Conservation (phyloP, 2,888 invertebrate species). For the Xanthostigma xanthostigma region DNA sequence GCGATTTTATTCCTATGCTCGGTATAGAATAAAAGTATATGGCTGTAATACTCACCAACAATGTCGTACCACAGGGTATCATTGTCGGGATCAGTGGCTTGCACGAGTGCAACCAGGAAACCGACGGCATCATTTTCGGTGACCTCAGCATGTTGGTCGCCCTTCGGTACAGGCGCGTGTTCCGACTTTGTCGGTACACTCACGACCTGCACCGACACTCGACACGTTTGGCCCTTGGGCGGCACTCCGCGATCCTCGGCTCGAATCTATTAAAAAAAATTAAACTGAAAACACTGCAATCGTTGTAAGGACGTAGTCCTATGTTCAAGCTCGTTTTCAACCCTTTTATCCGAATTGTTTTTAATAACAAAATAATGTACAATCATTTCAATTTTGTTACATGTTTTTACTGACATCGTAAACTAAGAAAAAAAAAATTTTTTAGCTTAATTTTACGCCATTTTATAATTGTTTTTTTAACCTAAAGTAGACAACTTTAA, state of each 20-base stretch:
- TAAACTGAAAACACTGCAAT: constrained; percentile 2
- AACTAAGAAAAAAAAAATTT: too few species aligned
- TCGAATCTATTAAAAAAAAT: constrained; percentile 42
- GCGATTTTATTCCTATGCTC: too few species aligned
- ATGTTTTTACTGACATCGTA: too few species aligned
- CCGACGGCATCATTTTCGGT: constrained; percentile 81
- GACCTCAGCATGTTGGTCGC: constrained; percentile 52
- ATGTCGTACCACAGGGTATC: constrained; percentile 87
- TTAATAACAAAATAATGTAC: too few species aligned
- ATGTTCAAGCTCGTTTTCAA: too few species aligned
- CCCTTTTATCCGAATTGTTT: too few species aligned
- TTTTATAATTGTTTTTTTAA: too few species aligned
- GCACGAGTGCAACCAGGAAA: constrained; percentile 70
- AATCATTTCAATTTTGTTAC: too few species aligned
- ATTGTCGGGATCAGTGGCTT: constrained; percentile 73
- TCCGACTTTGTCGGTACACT: constrained; percentile 41
- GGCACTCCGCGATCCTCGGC: constrained; percentile 70
- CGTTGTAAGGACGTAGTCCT: too few species aligned
- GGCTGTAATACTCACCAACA: constrained; percentile 41
- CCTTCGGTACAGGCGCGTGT: constrained; percentile 43
- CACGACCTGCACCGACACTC: constrained; percentile 54
- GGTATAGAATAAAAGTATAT: too few species aligned
- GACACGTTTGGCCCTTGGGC: constrained; percentile 56
- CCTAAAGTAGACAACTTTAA: too few species aligned
- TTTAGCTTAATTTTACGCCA: too few species aligned